Conservation (phyloP, 2,888 invertebrate genomes). For the Agriopis leucophaearia region DNA sequence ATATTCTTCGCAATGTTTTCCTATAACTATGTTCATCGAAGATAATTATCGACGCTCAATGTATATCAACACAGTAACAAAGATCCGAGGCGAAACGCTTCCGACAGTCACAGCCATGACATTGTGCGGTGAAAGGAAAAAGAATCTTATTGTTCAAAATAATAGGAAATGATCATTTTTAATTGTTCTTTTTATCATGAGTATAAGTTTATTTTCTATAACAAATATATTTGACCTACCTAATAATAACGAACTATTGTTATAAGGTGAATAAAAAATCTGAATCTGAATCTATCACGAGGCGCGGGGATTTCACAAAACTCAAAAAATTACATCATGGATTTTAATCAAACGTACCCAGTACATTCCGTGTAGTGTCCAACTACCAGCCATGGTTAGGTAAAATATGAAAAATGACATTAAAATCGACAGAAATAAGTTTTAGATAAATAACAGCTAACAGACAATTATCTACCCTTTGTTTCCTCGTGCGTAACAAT, state of each 20-base stretch:
- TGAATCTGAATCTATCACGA: too few species aligned
- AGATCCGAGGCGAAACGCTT: constrained; percentile 27
- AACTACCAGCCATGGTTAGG: too few species aligned
- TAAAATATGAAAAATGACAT: too few species aligned
- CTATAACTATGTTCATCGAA: constrained; percentile 20
- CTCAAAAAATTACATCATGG: too few species aligned
- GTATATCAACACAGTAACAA: constrained; percentile 27
- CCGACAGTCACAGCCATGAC: constrained; percentile 14
- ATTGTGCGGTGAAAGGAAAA: constrained; percentile 10
- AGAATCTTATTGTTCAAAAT: constrained; percentile 8
- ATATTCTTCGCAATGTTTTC: constrained; percentile 21
- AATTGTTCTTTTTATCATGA: not conserved
- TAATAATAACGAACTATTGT: too few species aligned
- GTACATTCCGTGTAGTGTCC: too few species aligned
- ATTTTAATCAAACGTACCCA: too few species aligned
- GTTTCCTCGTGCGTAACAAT: not conserved
- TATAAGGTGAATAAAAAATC: too few species aligned
- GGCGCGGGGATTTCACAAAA: too few species aligned
- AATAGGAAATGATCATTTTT: constrained; percentile 3
- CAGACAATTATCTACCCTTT: not conserved
- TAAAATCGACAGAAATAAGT: too few species aligned
- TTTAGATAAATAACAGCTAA: not conserved
- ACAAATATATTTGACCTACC: too few species aligned
- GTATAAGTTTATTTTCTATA: too few species aligned
- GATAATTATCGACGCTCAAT: constrained; percentile 33